A percentile compares a stretch with the other conserved stretches of the same genome.
These are phyloP conservation scores for Liolophura sinensis DNA, from an alignment of 1,140 invertebrate species.

Conservation along the genomic window DNA sequence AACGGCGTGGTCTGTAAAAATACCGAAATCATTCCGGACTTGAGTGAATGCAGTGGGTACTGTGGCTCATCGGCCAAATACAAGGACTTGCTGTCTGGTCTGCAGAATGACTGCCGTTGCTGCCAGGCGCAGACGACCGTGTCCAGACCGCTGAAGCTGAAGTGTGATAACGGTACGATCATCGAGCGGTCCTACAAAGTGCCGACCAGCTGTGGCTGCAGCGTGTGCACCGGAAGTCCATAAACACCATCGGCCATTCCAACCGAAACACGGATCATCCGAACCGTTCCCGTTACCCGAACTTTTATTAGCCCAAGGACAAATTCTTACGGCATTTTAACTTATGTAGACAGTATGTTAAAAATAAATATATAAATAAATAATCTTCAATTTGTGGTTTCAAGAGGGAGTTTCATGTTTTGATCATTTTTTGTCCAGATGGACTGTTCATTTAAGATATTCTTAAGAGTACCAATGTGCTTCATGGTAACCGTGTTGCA, in stretches of 20 bases:
- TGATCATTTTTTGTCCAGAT: too few species aligned
- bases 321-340: too few species aligned
- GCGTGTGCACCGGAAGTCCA: conserved; percentile 16
- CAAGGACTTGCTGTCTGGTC: conserved; percentile 24
- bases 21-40: conserved; percentile 20
- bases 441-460: too few species aligned
- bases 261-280: too few species aligned
- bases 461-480: too few species aligned
- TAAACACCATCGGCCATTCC: neutral
- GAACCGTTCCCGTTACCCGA: too few species aligned
- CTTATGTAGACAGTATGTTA: too few species aligned
- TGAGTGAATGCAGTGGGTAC: conserved; percentile 30
- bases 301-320: too few species aligned
- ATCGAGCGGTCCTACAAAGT: conserved; percentile 24
- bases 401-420: too few species aligned
- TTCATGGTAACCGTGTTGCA: too few species aligned
- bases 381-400: too few species aligned
- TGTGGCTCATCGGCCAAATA: conserved; percentile 22
- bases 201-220: conserved; percentile 29
- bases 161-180: conserved; percentile 23
- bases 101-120: conserved; percentile 30
- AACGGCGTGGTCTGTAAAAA: conserved; percentile 21
- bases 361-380: too few species aligned
- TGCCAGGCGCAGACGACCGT: conserved; percentile 25
- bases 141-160: conserved; percentile 13